Evolutionary conservation across 2,888 invertebrate species (phyloP), one percentile per base, ranked within the genome.

Genomic region (Drosophila percnosoma): DNA sequence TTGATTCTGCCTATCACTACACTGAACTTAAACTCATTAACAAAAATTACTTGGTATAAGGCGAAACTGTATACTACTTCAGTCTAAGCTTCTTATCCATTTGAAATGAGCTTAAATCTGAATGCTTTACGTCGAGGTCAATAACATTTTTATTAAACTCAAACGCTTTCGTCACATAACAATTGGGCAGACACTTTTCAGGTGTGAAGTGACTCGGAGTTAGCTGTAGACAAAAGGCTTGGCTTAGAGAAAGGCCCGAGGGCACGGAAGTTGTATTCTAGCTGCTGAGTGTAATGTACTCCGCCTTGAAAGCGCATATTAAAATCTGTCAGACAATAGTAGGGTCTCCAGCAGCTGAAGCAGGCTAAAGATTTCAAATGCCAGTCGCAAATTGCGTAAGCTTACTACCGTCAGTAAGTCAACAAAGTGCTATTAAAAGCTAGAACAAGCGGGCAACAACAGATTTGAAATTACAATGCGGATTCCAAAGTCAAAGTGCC

Each of bases 101-200:
- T 24, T 45, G 24, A 45, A 45, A 15, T 45, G 8, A 15, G 45
- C 18, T 53, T 21, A 31, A 34, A 13, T n/a, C n/a, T 24, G 4
- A 29, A 34, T 48, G 62, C 11, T 27, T 7, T n/a, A 21, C 3
- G 21, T 31, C 49, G 45, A 66, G 80, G 80, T 78, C 85, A 85
- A 72, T 83, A 75, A 80, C 85, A 75, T 78, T 48, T 77, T 31
- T n/a, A 45, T 52, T 68, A 63, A 59, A 59, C 45, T 33, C 48
- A 57, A 63, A 71, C 58, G 64, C 24, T 59, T 62, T 27, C 13
- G 38, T 15, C 29, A 10, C 5, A 8, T 72, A 70, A 72, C 58
- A 76, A 83, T 79, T 81, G 38, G 2, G 24, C 27, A 48, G 59
- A 76, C 63, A 51, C 58, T 36, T 62, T 51, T 64, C 58, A 72